These are phyloP conservation scores for Diuraphis noxia DNA, from an alignment of 1,140 invertebrate species.

Conservation along the genomic window DNA sequence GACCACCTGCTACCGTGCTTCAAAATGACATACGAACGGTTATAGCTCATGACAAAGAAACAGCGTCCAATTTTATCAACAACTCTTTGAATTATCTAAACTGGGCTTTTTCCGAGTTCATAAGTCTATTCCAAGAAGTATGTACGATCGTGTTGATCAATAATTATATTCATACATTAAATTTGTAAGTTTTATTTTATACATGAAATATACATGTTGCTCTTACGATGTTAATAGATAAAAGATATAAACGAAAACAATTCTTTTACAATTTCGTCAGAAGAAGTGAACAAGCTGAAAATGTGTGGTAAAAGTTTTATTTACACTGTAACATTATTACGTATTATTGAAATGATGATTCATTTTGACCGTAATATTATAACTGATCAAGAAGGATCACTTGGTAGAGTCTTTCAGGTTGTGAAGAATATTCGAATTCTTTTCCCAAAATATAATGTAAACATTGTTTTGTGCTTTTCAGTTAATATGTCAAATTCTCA, in stretches of 20 bases:
- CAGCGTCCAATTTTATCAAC: constrained; percentile 9
- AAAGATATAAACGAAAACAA: background rate
- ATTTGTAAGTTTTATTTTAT: background rate
- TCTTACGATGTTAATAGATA: background rate
- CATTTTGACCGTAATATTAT: constrained; percentile 21
- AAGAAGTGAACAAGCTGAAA: background rate
- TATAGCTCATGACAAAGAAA: background rate
- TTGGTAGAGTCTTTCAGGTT: constrained; percentile 30
- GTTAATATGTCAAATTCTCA: constrained; percentile 41
- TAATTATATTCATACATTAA: background rate
- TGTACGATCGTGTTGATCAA: background rate
- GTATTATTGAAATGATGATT: constrained; percentile 45
- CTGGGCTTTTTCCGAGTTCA: constrained; percentile 39
- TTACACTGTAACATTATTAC: constrained; percentile 31
- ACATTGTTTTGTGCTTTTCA: background rate
- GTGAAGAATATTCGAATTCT: background rate
- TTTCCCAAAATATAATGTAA: background rate
- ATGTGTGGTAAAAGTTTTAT: background rate
- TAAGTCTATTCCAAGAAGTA: constrained; percentile 39
- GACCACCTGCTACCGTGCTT: background rate
- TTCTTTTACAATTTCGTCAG: background rate
- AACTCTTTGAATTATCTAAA: constrained; percentile 30
- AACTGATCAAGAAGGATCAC: constrained; percentile 35
- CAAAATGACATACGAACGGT: constrained; percentile 14
- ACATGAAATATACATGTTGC: background rate